Conservation (phyloP, 2,888 invertebrate species). For the Tetropium fuscum region DNA sequence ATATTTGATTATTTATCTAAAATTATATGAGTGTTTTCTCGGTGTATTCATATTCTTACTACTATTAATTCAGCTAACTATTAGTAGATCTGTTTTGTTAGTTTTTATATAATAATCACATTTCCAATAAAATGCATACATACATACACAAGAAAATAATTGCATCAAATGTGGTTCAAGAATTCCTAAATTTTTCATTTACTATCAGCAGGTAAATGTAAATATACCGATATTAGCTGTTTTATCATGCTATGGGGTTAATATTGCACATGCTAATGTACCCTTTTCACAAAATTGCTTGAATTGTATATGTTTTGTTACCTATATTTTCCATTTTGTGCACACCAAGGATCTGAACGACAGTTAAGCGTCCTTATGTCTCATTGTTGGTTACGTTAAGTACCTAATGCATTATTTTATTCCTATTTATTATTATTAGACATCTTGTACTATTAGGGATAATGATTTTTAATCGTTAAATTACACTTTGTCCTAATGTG, state of each 20-base stretch:
- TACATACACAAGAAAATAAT: no score
- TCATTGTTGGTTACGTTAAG: conserved; percentile 46
- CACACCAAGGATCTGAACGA: conserved; percentile 60
- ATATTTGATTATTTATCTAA: no score
- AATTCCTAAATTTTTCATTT: no score
- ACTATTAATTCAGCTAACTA: no score
- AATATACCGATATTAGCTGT: conserved; percentile 20
- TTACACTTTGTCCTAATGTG: conserved; percentile 2
- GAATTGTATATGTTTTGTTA: conserved; percentile 53
- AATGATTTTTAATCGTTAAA: conserved; percentile 22
- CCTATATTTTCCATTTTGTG: conserved; percentile 56
- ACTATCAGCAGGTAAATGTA: no score
- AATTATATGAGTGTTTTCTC: no score
- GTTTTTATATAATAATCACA: no score
- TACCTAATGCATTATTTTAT: conserved; percentile 22
- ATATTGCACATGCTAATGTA: conserved; percentile 49
- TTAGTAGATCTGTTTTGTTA: no score
- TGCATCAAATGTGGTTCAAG: no score
- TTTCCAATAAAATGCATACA: no score
- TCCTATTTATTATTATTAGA: conserved; percentile 20
- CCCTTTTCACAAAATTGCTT: conserved; percentile 50
- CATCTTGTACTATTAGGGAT: conserved; percentile 12
- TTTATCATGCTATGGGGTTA: background rate
- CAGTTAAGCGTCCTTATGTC: conserved; percentile 57
- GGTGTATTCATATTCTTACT: no score